These are phyloP conservation scores for Pangasianodon gigas DNA, from an alignment of 2,113 vertebrate genomes.

Conservation along the genomic window DNA sequence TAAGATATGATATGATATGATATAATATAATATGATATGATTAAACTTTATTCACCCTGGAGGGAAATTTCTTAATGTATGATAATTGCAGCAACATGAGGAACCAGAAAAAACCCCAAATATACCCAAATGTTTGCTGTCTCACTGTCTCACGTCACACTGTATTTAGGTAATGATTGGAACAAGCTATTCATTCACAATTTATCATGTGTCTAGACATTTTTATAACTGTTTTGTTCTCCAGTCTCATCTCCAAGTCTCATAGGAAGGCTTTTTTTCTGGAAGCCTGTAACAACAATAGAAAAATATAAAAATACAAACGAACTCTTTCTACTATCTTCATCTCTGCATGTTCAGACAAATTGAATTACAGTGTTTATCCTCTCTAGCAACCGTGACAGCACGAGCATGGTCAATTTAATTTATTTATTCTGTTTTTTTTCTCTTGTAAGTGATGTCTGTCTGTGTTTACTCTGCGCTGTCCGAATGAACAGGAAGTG, in stretches of 20 bases:
- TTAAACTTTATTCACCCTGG: neutral
- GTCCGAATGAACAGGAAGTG: neutral
- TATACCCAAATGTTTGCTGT: neutral
- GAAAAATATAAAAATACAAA: neutral
- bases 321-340: neutral
- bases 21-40: neutral
- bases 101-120: neutral
- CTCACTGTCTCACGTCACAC: neutral
- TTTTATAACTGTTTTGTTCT: neutral
- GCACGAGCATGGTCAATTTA: neutral
- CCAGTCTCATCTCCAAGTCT: neutral
- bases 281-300: neutral
- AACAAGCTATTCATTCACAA: neutral
- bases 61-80: neutral
- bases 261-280: neutral
- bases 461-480: neutral
- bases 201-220: neutral
- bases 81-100: neutral
- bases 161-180: neutral
- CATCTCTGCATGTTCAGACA: neutral
- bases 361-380: neutral
- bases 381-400: neutral
- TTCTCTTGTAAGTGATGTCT: neutral
- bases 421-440: neutral
- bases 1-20: neutral